Percentiles rank a stretch among this genome's conserved stretches.
Conservation (phyloP, 2,888 invertebrate species). For the Drosophila hamatofila region DNA sequence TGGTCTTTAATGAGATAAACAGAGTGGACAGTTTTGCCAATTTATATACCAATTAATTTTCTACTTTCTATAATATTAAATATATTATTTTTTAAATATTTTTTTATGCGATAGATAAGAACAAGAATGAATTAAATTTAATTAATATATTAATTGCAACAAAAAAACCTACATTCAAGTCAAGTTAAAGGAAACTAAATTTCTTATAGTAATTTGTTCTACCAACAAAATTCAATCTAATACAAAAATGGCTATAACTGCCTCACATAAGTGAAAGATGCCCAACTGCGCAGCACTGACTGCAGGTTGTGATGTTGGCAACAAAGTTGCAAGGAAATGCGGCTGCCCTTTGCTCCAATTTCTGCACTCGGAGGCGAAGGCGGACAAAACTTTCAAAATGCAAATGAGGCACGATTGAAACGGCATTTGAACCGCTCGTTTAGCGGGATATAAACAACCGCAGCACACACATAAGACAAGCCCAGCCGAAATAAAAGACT, state of each 20-base stretch:
- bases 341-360: conserved; percentile 76
- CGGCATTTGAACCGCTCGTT: conserved; percentile 68
- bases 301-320: conserved; percentile 43
- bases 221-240: too few species aligned
- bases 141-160: too few species aligned
- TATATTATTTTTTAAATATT: too few species aligned
- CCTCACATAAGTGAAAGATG: not conserved
- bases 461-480: conserved; percentile 19
- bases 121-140: too few species aligned
- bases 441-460: conserved; percentile 10
- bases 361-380: conserved; percentile 54
- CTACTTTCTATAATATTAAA: too few species aligned
- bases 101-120: too few species aligned
- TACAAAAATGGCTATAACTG: not conserved
- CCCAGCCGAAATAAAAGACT: conserved; percentile 32
- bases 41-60: too few species aligned
- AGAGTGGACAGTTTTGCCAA: too few species aligned
- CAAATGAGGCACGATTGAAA: conserved; percentile 71
- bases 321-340: conserved; percentile 53
- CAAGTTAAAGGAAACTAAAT: too few species aligned
- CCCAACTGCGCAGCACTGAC: not conserved
- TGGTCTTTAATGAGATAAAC: too few species aligned
- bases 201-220: too few species aligned
- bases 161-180: too few species aligned
- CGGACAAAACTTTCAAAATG: conserved; percentile 70